Evolutionary conservation across 1,140 invertebrate genomes (phyloP), one percentile per base, ranked within the genome.

Genomic region (Leptoteleia sp.): DNA sequence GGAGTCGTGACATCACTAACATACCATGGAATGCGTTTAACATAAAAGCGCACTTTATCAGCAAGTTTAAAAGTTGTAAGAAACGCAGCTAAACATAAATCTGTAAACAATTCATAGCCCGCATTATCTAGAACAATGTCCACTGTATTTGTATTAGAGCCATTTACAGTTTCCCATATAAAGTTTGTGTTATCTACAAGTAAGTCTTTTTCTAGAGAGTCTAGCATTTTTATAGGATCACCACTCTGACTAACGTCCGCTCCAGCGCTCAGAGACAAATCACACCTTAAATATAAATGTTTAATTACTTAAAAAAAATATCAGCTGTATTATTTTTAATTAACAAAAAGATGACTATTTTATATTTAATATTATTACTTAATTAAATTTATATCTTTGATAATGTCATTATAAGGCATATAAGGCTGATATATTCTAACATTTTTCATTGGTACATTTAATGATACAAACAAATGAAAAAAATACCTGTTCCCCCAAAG

Each of bases 21-120:
- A 87, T 96, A 99, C 98, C 98, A 99, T 0, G 98, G 98, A 76
- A 97, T 94, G 6, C 91, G 90, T 91, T 99, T 99, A 0, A 94
- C 93, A 86, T 98, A 94, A 80, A 99, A 95, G 57, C 94, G 89
- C 35, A 99, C 90, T 88, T 92, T 92, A 22, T 90, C 85, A 0
- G 93, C 94, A 11, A 96, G 88, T 35, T 92, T 91, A 50, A 92
- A 90, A 9, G 91, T 84, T 15, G 95, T 85, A 1, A 99, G 86
- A 81, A 95, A 96, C 77, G 95, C 93, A 8, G 95, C 95, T 7
- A 99, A 84, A 84, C 96, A 95, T 0, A 99, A 89, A 88, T 99
- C 98, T 1, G 94, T 93, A 75, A 97, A 94, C 3, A 99, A 79
- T 90, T 99, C 98, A 86, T 97, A 97, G 0, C 96, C 98, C 17